Percentiles rank a stretch among this genome's conserved stretches.
These are phyloP conservation scores for Nephrotoma flavescens DNA, from an alignment of 2,888 invertebrate genomes.

Conservation along the genomic window DNA sequence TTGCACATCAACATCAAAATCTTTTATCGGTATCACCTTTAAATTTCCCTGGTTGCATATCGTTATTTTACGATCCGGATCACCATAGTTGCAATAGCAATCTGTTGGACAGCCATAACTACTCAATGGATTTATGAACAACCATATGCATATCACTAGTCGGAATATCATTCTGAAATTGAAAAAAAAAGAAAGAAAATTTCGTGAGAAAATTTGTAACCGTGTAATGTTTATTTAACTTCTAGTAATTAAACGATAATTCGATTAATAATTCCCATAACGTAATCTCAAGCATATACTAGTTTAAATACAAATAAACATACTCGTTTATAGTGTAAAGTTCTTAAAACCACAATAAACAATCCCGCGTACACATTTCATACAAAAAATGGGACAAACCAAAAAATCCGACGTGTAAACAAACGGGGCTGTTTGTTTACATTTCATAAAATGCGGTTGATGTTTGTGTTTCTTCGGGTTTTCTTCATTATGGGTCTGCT, in stretches of 20 bases:
- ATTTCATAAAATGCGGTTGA: background rate
- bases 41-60: background rate
- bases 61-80: background rate
- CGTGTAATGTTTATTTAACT: background rate
- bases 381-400: background rate
- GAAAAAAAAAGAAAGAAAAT: background rate
- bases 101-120: background rate
- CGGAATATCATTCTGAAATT: background rate
- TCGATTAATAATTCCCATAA: background rate
- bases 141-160: background rate
- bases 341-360: background rate
- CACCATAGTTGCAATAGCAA: background rate
- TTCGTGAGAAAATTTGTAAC: background rate
- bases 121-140: background rate
- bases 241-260: background rate
- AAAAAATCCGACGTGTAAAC: background rate
- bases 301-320: background rate
- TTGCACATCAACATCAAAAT: constrained; percentile 47
- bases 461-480: background rate
- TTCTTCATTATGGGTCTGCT: background rate
- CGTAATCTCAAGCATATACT: background rate
- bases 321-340: background rate
- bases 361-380: background rate
- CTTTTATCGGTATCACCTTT: constrained; percentile 39
- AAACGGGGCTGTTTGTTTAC: background rate